Evolutionary conservation across 2,113 vertebrate species (phyloP).

Genomic region (Lepus americanus): DNA sequence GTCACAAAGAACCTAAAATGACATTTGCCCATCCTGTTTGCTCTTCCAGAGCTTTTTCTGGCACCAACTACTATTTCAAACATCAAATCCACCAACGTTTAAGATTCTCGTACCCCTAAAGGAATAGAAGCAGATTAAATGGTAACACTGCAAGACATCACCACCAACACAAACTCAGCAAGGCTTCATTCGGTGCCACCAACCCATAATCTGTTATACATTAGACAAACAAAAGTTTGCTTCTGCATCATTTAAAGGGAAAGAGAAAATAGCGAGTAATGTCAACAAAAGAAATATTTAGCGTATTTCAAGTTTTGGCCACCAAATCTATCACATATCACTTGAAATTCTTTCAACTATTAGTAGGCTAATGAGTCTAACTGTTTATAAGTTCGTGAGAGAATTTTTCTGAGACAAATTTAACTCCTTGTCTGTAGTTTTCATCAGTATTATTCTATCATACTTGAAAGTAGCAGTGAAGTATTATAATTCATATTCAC

Average conservation of each 20-base stretch:
- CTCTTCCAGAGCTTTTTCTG: conserved; percentile 75
- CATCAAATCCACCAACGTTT: conserved; percentile 68
- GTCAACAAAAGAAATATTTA: conserved; percentile 48
- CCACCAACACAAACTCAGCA: background rate
- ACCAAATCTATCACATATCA: conserved; percentile 23
- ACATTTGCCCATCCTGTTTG: conserved; percentile 58
- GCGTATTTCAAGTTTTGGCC: conserved; percentile 29
- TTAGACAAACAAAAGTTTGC: conserved; percentile 6
- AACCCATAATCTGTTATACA: background rate
- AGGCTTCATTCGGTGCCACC: conserved; percentile 19
- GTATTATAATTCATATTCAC: conserved; percentile 61
- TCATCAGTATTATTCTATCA: conserved; percentile 60
- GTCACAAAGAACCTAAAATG: conserved; percentile 71
- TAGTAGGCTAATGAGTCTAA: conserved; percentile 38
- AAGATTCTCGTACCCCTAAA: background rate
- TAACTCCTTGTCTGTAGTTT: conserved; percentile 64
- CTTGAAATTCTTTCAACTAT: conserved; percentile 62
- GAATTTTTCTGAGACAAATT: conserved; percentile 62
- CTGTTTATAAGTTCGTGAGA: conserved; percentile 31
- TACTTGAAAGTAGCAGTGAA: conserved; percentile 70
- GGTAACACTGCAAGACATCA: conserved; percentile 12
- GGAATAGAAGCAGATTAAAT: conserved; percentile 38
- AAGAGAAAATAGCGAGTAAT: conserved; percentile 19
- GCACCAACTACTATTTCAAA: conserved; percentile 57
- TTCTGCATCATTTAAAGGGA: conserved; percentile 1